Conservation (phyloP, 2,888 invertebrate genomes). For the Rhagophthalmus giganteus region DNA sequence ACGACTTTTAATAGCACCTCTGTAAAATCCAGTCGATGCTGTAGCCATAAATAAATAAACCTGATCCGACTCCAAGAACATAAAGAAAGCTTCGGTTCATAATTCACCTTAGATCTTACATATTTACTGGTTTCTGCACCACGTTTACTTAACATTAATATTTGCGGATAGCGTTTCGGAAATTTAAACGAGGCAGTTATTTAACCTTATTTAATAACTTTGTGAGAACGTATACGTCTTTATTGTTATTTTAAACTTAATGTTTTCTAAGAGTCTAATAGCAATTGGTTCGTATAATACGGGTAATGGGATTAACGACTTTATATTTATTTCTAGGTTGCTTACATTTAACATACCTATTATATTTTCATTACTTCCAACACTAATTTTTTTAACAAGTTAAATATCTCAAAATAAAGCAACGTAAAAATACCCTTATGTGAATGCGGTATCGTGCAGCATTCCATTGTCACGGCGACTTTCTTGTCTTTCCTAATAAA, state of each 20-base stretch:
- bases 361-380: no score
- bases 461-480: constrained; percentile 21
- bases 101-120: constrained; percentile 42
- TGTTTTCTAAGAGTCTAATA: no score
- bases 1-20: constrained; percentile 31
- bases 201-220: no score
- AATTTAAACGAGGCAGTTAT: no score
- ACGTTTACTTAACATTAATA: constrained; percentile 2
- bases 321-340: no score
- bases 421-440: neutral
- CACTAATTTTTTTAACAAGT: neutral
- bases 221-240: neutral
- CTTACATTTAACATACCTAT: no score
- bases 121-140: constrained; percentile 29
- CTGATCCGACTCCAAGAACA: constrained; percentile 42
- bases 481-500: constrained; percentile 19
- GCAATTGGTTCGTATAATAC: no score
- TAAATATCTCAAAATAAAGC: neutral
- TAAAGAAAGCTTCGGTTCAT: constrained; percentile 47
- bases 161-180: constrained; percentile 3
- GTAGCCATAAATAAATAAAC: constrained; percentile 46
- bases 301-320: no score
- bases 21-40: constrained; percentile 35
- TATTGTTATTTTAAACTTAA: no score
- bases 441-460: neutral